These are phyloP conservation scores for Drosophila parabipectinata DNA, from an alignment of 1,140 invertebrate species.

Conservation along the genomic window DNA sequence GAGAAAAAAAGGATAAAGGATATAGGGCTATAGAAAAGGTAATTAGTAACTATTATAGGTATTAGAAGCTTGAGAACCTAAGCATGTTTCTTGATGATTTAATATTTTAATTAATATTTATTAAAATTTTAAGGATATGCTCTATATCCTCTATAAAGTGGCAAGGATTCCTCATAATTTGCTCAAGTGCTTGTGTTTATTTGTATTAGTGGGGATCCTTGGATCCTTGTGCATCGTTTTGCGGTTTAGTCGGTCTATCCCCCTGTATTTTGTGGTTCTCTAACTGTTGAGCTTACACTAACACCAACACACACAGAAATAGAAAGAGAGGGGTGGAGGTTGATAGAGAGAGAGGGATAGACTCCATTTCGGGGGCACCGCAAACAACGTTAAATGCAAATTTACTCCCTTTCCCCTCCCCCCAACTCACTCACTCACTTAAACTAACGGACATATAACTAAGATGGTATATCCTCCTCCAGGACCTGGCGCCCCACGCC, in stretches of 20 bases:
- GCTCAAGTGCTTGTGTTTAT: neutral
- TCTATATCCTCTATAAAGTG: no score
- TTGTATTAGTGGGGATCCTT: conserved; percentile 4
- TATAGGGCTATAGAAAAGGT: no score
- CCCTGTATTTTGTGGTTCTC: conserved; percentile 54
- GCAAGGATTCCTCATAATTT: neutral
- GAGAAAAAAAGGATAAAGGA: no score
- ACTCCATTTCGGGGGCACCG: conserved; percentile 68
- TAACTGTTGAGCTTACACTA: conserved; percentile 46
- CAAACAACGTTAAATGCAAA: conserved; percentile 83
- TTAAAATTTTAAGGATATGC: no score
- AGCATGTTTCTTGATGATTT: no score
- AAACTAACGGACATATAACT: conserved; percentile 6
- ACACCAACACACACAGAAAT: conserved; percentile 21
- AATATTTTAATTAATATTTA: no score
- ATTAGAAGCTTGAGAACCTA: no score
- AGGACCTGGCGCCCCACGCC: neutral
- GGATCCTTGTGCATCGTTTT: conserved; percentile 49
- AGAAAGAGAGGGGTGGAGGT: no score
- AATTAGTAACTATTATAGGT: no score
- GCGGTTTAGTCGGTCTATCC: conserved; percentile 44
- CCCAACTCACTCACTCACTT: neutral
- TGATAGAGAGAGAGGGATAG: neutral
- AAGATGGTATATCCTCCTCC: conserved; percentile 1
- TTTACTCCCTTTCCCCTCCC: conserved; percentile 48